Evolutionary conservation across 2,888 invertebrate genomes (phyloP).

Genomic region (Agriopis leucophaearia): DNA sequence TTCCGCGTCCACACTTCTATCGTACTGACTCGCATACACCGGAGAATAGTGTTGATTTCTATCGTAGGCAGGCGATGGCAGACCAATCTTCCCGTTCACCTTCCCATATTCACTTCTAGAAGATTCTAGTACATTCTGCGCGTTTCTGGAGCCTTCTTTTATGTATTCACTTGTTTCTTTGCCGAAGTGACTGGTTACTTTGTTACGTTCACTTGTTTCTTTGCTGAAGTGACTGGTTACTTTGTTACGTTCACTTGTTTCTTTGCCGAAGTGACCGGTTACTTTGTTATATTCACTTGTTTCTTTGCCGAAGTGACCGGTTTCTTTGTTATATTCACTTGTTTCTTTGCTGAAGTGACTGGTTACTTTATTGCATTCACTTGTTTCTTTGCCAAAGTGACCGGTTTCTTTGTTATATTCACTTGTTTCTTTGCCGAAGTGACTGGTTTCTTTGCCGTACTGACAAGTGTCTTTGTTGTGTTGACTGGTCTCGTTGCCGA

Average conservation of each 20-base stretch:
- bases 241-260: conserved; percentile 1
- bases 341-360: conserved; percentile 5
- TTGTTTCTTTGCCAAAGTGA: conserved; percentile 7
- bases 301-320: conserved; percentile 8
- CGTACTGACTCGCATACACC: conserved; percentile 68
- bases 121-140: conserved; percentile 33
- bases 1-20: conserved; percentile 79
- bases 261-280: conserved; percentile 1
- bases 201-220: background rate
- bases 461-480: background rate
- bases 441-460: conserved; percentile 1
- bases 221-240: conserved; percentile 1
- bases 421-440: background rate
- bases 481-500: conserved; percentile 1
- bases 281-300: conserved; percentile 5
- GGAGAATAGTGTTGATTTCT: conserved; percentile 77
- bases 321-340: conserved; percentile 11
- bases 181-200: background rate
- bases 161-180: conserved; percentile 19
- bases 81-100: conserved; percentile 52
- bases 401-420: conserved; percentile 19
- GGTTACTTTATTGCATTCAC: conserved; percentile 2
- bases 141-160: conserved; percentile 13
- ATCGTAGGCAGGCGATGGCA: conserved; percentile 70
- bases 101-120: conserved; percentile 47